Conservation (phyloP, 1,140 invertebrate species). For the Zaprionus vittiger region DNA sequence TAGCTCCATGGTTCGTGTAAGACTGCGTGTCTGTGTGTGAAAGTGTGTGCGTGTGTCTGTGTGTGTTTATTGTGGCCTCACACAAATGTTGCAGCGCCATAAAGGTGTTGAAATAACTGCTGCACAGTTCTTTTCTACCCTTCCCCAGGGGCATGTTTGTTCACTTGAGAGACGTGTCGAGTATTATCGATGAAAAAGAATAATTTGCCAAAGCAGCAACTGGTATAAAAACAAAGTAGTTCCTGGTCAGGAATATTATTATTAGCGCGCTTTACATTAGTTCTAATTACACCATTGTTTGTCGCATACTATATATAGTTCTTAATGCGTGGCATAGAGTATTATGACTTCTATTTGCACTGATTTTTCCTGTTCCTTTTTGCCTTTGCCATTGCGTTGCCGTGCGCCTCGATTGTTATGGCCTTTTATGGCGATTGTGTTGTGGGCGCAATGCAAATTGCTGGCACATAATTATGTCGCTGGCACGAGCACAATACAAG, state of each 20-base stretch:
- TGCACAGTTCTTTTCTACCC: constrained; percentile 53
- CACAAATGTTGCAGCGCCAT: constrained; percentile 69
- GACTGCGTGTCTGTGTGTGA: constrained; percentile 37
- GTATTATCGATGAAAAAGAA: background rate
- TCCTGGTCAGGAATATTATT: background rate
- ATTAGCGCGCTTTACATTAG: background rate
- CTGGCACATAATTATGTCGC: constrained; percentile 78
- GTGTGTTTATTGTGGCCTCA: constrained; percentile 30
- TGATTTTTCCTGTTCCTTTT: background rate
- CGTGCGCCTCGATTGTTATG: constrained; percentile 67
- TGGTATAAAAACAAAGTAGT: background rate
- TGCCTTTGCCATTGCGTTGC: constrained; percentile 17
- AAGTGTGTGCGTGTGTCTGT: constrained; percentile 31
- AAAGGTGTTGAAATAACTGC: constrained; percentile 82
- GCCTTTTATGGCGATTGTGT: constrained; percentile 71
- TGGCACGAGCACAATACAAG: constrained; percentile 30
- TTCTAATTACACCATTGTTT: background rate
- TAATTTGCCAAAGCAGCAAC: background rate
- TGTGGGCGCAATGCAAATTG: constrained; percentile 76
- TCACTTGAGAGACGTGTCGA: background rate
- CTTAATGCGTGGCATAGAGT: constrained; percentile 12
- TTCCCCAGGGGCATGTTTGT: background rate
- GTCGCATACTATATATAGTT: background rate
- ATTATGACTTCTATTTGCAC: constrained; percentile 12
- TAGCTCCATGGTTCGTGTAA: constrained; percentile 2